Percentiles rank a stretch among this genome's conserved stretches.
These are phyloP conservation scores for Phalloptychus januarius DNA, from an alignment of 2,797 vertebrate genomes.

Conservation along the genomic window DNA sequence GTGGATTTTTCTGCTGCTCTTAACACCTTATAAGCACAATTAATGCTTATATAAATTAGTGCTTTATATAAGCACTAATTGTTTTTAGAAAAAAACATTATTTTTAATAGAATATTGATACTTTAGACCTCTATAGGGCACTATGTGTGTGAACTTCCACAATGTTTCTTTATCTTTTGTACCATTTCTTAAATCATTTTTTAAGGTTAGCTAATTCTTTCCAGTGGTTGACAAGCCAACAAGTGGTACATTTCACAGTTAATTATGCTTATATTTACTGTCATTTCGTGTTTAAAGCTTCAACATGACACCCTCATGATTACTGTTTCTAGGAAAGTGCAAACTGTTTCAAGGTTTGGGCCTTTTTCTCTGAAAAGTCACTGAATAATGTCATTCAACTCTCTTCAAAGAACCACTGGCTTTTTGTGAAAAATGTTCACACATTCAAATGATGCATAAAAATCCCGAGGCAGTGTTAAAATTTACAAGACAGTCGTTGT, in stretches of 20 bases:
- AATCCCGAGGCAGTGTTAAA: neutral
- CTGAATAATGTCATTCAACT: conserved; percentile 1
- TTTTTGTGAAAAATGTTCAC: neutral
- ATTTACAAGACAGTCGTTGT: conserved; percentile 2
- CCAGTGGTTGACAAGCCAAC: neutral
- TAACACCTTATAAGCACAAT: no score
- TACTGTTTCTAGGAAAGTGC: conserved; percentile 1
- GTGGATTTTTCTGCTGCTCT: neutral
- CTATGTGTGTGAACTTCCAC: neutral
- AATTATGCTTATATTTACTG: neutral
- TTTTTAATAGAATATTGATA: neutral
- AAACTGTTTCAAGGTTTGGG: neutral
- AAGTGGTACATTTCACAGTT: neutral
- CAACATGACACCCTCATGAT: conserved; percentile 4
- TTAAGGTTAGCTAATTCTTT: neutral
- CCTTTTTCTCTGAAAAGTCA: neutral
- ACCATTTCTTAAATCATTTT: neutral
- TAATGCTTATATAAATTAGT: no score
- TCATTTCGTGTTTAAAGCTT: neutral
- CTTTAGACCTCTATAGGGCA: neutral
- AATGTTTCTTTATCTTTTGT: neutral
- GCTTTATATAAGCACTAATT: neutral
- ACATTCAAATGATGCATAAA: neutral
- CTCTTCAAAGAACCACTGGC: neutral
- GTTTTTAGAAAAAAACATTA: neutral